Evolutionary conservation across 2,888 invertebrate genomes (phyloP), one percentile per base, ranked within the genome.

Genomic region (Volucella zonaria): DNA sequence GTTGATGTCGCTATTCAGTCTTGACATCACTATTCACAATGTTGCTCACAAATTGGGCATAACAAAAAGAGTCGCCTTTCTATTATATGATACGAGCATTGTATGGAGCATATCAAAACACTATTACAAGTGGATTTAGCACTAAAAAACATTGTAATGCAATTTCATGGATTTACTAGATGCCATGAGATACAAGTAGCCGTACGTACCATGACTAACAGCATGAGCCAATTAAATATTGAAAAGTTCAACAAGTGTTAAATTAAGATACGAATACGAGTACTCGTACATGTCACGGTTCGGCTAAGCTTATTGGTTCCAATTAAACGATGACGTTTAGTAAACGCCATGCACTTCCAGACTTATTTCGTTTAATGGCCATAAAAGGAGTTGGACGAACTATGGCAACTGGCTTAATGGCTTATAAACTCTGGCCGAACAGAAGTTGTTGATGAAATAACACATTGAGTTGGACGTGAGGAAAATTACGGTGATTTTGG

Each of bases 211-310:
- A 11, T 56, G 38, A 79, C 52, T 64, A 70, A 56, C 70, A 70
- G 79, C 64, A 79, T 52, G 80, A 73, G 73, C 85, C 80, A 85
- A 81, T 85, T 85, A 85, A 67, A 81, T 76, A 80, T 80, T 80
- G 76, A 85, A 85, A 85, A 85, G 80, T 85, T 85, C 80, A 85
- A 76, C 85, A 73, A 81, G 85, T 76, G 80, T 80, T 81, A 76
- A 76, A 76, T 82, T 78, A 58, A 81, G 85, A 85, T 76, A 85
- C 31, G 31, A 31, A 31, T 31, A 85, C 31, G 31, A 31, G 6
- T 31, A 31, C 31, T 31, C 31, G 31, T 31, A 31, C 85, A 77
- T 76, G 79, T 79, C 79, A 83, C 83, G 79, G 74, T 56, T 71
- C 49, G 68, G 79, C 66, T 56, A 10, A 70, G 47, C 23, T 62